phyloP scores from a whole-genome alignment of 2,888 invertebrate species.

The Furcula furcula region DNA sequence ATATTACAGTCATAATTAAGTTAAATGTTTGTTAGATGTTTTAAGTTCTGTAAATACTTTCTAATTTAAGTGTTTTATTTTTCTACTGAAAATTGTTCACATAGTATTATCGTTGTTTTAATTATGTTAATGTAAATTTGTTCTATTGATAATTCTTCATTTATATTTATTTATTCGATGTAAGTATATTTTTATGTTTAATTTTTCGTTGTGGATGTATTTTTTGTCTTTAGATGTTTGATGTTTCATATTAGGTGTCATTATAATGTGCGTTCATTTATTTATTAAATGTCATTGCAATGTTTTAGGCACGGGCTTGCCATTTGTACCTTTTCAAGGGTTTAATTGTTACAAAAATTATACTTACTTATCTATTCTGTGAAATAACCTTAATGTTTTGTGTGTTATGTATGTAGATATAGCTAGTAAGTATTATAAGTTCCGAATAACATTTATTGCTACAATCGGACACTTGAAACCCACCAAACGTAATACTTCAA shows the following conservation, averaged over 20 bases:
- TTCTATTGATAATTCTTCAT: constrained; percentile 59
- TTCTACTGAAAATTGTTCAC: constrained; percentile 63
- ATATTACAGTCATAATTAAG: constrained; percentile 80
- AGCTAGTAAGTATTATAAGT: constrained; percentile 46
- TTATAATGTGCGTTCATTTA: constrained; percentile 1
- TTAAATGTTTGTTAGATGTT: constrained; percentile 67
- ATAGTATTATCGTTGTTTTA: constrained; percentile 78
- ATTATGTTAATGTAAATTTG: constrained; percentile 68
- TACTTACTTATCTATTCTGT: constrained; percentile 18
- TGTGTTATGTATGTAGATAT: constrained; percentile 41
- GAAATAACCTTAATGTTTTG: constrained; percentile 25
- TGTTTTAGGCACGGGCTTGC: constrained; percentile 62
- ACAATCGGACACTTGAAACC: constrained; percentile 54
- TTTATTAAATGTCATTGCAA: neutral
- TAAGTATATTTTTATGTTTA: constrained; percentile 65
- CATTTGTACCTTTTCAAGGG: constrained; percentile 33
- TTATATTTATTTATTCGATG: constrained; percentile 74
- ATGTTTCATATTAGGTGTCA: constrained; percentile 28
- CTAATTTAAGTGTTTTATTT: constrained; percentile 69
- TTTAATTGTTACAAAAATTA: constrained; percentile 26
- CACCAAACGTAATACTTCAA: constrained; percentile 42
- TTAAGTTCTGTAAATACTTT: constrained; percentile 77
- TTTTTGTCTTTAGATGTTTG: constrained; percentile 50
- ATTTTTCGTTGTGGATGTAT: constrained; percentile 63
- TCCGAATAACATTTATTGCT: constrained; percentile 42